Evolutionary conservation across 2,888 invertebrate genomes (phyloP).

Genomic region (Microctonus aethiopoides): DNA sequence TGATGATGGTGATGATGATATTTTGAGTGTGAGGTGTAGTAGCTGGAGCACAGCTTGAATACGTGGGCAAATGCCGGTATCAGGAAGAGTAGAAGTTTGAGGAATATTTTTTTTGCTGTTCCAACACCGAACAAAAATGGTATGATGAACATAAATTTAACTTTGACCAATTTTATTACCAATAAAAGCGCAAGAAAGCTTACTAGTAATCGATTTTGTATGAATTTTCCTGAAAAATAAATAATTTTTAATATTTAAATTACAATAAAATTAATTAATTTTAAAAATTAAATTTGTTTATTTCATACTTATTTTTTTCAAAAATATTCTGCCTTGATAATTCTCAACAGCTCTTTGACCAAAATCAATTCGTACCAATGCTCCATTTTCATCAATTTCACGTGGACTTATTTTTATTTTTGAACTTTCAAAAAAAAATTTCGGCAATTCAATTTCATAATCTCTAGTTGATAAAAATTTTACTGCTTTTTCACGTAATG

Average conservation of each 20-base stretch:
- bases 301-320: slow-evolving; percentile 77
- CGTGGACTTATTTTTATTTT: slow-evolving; percentile 80
- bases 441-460: slow-evolving; percentile 78
- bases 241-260: background rate
- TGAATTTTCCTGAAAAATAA: slow-evolving; percentile 77
- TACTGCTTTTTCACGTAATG: slow-evolving; percentile 76
- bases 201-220: slow-evolving; percentile 79
- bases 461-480: slow-evolving; percentile 84
- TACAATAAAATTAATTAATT: background rate
- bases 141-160: slow-evolving; percentile 83
- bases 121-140: slow-evolving; percentile 83
- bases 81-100: slow-evolving; percentile 83
- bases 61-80: slow-evolving; percentile 86
- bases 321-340: slow-evolving; percentile 75
- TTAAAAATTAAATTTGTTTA: background rate
- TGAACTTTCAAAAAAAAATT: slow-evolving; percentile 79
- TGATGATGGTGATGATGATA: slow-evolving; percentile 87
- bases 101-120: slow-evolving; percentile 84
- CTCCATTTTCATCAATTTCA: slow-evolving; percentile 78
- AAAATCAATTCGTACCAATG: slow-evolving; percentile 79
- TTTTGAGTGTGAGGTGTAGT: slow-evolving; percentile 79
- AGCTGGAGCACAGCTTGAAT: slow-evolving; percentile 87
- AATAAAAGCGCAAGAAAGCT: slow-evolving; percentile 81
- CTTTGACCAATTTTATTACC: slow-evolving; percentile 82
- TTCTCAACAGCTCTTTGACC: slow-evolving; percentile 67